Evolutionary conservation across 2,113 vertebrate species (phyloP).

Genomic region (Peromyscus maniculatus): DNA sequence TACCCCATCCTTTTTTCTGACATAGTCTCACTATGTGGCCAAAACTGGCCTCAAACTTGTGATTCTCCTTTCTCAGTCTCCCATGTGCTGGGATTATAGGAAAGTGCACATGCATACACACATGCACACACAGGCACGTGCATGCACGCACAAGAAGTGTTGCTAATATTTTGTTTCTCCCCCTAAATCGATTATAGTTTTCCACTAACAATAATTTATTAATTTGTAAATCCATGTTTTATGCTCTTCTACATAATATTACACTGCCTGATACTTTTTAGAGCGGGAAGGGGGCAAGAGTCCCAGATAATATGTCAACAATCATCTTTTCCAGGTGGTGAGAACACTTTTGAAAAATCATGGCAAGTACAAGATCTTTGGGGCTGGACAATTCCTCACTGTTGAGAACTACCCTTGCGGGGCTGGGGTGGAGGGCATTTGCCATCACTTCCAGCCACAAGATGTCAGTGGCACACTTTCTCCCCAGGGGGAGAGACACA

Average conservation of each 20-base stretch:
- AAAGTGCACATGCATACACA: neutral
- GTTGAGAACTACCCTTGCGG: neutral
- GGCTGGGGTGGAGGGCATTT: neutral
- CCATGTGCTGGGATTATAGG: neutral
- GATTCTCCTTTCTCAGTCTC: neutral
- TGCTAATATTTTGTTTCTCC: neutral
- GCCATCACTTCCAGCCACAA: neutral
- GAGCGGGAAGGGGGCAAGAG: neutral
- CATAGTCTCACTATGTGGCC: neutral
- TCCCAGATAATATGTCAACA: neutral
- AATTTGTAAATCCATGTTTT: neutral
- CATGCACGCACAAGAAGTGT: no score
- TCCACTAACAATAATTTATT: neutral
- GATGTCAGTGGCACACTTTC: neutral
- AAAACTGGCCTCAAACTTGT: neutral
- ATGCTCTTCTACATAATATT: neutral
- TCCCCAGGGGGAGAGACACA: neutral
- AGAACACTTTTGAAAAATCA: neutral
- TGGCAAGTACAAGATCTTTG: neutral
- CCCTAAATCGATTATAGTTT: no score
- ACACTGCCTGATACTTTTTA: neutral
- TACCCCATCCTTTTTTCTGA: neutral
- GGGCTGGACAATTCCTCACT: neutral
- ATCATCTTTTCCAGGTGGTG: conserved; percentile 21
- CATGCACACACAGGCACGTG: neutral